These are phyloP conservation scores for Anthopleura sola DNA, from an alignment of 64 coral and sea anemone species.

Conservation along the genomic window DNA sequence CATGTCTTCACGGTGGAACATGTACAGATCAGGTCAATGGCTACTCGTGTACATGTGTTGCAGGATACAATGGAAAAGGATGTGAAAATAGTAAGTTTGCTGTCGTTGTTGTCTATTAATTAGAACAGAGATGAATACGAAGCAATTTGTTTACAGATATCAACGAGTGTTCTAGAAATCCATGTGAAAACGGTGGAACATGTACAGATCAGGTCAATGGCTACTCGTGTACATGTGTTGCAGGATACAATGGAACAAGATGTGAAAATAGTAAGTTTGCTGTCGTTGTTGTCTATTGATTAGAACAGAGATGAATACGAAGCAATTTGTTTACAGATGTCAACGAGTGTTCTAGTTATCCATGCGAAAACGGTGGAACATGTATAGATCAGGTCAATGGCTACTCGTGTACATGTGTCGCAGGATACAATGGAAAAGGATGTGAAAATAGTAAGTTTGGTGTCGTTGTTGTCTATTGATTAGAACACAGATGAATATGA, in stretches of 20 bases:
- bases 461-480: too few species aligned
- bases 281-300: not conserved
- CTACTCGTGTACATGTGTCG: not conserved
- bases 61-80: not conserved
- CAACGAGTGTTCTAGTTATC: too few species aligned
- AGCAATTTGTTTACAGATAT: too few species aligned
- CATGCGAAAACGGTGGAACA: not conserved
- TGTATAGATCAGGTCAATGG: not conserved
- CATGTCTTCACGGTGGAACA: not conserved
- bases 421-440: not conserved
- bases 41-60: constrained; percentile 2
- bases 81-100: not conserved
- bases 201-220: not conserved
- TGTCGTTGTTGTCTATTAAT: not conserved
- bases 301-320: too few species aligned
- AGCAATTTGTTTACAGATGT: not conserved
- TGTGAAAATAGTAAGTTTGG: not conserved
- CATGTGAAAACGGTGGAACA: too few species aligned
- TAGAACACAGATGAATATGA: too few species aligned
- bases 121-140: too few species aligned
- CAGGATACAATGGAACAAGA: not conserved
- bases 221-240: not conserved
- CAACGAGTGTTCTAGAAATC: too few species aligned
- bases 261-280: not conserved
- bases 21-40: constrained; percentile 6